phyloP scores from a whole-genome alignment of 2,888 invertebrate species.

The Dioctria linearis region DNA sequence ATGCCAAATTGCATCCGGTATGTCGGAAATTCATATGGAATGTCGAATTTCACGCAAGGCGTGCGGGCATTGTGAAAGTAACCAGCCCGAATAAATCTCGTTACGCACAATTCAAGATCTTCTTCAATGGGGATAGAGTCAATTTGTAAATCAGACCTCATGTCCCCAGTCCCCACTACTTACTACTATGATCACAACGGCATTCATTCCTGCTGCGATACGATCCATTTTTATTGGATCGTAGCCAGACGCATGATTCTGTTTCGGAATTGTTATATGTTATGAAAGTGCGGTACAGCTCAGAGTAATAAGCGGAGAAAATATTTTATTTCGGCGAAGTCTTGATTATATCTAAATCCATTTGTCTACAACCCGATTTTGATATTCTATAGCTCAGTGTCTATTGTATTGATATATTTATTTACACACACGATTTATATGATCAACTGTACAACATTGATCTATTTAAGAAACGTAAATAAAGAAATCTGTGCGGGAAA shows the following conservation, averaged over 20 bases:
- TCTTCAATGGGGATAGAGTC: slow-evolving; percentile 50
- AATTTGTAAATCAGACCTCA: slow-evolving; percentile 46
- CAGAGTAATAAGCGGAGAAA: slow-evolving; percentile 1
- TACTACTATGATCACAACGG: not conserved
- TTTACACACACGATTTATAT: not conserved
- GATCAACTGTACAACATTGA: not conserved
- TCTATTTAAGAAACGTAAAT: not conserved
- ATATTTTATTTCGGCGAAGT: slow-evolving; percentile 26
- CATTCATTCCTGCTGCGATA: slow-evolving; percentile 21
- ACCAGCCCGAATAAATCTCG: slow-evolving; percentile 48
- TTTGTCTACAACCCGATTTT: too few species aligned
- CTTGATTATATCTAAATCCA: not conserved
- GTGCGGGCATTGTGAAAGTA: slow-evolving; percentile 31
- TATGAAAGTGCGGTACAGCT: slow-evolving; percentile 14
- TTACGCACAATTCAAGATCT: slow-evolving; percentile 51
- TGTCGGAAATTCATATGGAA: slow-evolving; percentile 18
- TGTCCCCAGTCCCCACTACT: not conserved
- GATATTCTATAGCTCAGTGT: not conserved
- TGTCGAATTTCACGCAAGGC: slow-evolving; percentile 39
- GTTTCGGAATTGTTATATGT: not conserved
- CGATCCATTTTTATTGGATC: slow-evolving; percentile 34
- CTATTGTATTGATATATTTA: not conserved
- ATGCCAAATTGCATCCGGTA: slow-evolving; percentile 47
- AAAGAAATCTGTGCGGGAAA: slow-evolving; percentile 34
- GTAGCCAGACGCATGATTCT: slow-evolving; percentile 46